Base-by-base conservation (phyloP, 2,888 invertebrate genomes). In the Aethes cnicana region DNA sequence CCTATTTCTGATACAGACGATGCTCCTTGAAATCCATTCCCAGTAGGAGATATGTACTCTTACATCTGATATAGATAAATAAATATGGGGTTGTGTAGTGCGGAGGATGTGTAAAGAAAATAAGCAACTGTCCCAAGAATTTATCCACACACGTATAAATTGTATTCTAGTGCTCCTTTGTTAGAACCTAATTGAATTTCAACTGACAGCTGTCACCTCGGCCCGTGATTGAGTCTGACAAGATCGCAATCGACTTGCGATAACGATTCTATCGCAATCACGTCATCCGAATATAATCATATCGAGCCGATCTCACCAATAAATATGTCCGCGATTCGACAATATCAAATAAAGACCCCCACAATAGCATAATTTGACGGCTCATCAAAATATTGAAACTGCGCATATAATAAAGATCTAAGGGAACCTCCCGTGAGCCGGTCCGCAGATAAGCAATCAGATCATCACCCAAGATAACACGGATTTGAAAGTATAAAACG, bases 401-500 rank as follows among this genome's bases (percentile, higher is more conserved):
- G 70, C 77, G 77, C 82, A 84, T 84, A 81, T 85, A 87, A 87
- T 89, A 87, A 84, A 88, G 88, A 89, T 87, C 87, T 88, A 86
- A 84, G 82, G 75, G 75, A 64, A 67, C 73, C 78, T 80, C 80
- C 83, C 80, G 79, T 77, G 80, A 77, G 73, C 77, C 68, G 86
- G 87, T 87, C 74, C 61, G 61, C 63, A 73, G 85, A 87, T 87
- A 87, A 83, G 68, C 47, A 66, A 74, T 81, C 84, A 83, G 88
- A 88, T 88, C 87, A 82, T 83, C 87, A 82, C 87, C 77, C 80
- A 71, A 81, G 88, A 88, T 89, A 86, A 70, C 72, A 66, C 74
- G 72, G 73, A 88, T 89, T 89, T 89, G 87, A 89, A 88, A 89
- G 88, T 88, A 89, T 89, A 89, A 89, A 87, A 82, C 84, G 87